phyloP scores from a whole-genome alignment of 2,888 invertebrate species.

The Emmelina monodactyla region DNA sequence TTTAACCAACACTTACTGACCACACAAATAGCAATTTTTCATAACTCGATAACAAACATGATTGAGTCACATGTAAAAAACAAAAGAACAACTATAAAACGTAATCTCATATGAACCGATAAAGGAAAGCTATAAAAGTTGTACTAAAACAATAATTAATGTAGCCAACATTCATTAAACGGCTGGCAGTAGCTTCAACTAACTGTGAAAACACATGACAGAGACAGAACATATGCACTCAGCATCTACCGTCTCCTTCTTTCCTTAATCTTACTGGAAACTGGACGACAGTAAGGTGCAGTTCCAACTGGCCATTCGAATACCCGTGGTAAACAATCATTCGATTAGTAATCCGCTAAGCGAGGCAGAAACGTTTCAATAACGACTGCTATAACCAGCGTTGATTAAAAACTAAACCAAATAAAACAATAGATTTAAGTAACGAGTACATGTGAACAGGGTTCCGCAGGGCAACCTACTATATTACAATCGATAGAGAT shows the following conservation, averaged over 20 bases:
- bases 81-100: slow-evolving; percentile 38
- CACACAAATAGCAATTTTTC: neutral
- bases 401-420: slow-evolving; percentile 37
- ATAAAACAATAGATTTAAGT: slow-evolving; percentile 11
- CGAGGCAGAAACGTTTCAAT: slow-evolving; percentile 29
- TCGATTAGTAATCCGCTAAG: slow-evolving; percentile 45
- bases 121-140: slow-evolving; percentile 47
- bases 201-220: neutral
- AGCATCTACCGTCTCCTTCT: too few relatives aligned
- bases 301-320: slow-evolving; percentile 23
- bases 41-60: neutral
- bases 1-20: slow-evolving; percentile 18
- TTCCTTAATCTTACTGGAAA: neutral
- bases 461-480: slow-evolving; percentile 2
- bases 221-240: neutral
- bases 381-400: slow-evolving; percentile 26
- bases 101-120: slow-evolving; percentile 49
- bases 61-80: slow-evolving; percentile 37
- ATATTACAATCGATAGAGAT: neutral
- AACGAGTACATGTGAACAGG: slow-evolving; percentile 4
- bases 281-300: too few relatives aligned
- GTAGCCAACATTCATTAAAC: slow-evolving; percentile 49
- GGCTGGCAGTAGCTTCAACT: slow-evolving; percentile 26
- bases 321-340: slow-evolving; percentile 42
- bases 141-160: slow-evolving; percentile 57